Evolutionary conservation across 2,113 vertebrate species (phyloP), one percentile per base, ranked within the genome.

Genomic region (Pteronura brasiliensis): DNA sequence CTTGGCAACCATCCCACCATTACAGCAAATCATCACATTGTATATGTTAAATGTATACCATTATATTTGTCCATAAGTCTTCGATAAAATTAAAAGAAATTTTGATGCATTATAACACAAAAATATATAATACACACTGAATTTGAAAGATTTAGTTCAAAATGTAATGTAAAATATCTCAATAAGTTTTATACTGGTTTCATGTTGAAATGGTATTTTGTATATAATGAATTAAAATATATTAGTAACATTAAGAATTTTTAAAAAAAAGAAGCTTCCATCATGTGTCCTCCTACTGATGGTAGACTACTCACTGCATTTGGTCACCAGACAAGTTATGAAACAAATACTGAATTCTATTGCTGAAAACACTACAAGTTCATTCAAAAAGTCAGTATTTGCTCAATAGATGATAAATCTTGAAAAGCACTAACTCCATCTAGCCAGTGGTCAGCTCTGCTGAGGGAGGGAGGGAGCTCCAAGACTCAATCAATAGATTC

Each of bases 321-420:
- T 8, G 12, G 14, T 92, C 44, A 67, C 74, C 44, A 83, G 17
- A 65, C 81, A 69, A 1, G 39, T 42, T 25, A 59, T 76, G 79
- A 88, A 88, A 89, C 83, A 88, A 88, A 89, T 49, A 85, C 7
- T 57, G 93, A 71, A 18, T 95, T 94, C 31, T 36, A 23, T 88
- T 94, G 57, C 55, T 36, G n/a, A 17, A 67, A 52, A 63, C n/a
- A 47, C 85, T 86, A 72, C 55, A 74, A 80, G 59, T 88, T 80
- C 94, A 93, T 80, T 90, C 23, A 90, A 94, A 31, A 88, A 92
- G 39, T 80, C 61, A 96, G 21, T 88, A 95, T 84, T 92, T 94
- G 42, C 63, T 95, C 42, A 55, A 57, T 7, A 76, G 31, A 57
- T 79, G 27, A 88, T 74, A 87, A 92, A 79, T 90, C 63, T 84